Conservation (phyloP, 2,888 invertebrate species). For the Drosophila anomelani region DNA sequence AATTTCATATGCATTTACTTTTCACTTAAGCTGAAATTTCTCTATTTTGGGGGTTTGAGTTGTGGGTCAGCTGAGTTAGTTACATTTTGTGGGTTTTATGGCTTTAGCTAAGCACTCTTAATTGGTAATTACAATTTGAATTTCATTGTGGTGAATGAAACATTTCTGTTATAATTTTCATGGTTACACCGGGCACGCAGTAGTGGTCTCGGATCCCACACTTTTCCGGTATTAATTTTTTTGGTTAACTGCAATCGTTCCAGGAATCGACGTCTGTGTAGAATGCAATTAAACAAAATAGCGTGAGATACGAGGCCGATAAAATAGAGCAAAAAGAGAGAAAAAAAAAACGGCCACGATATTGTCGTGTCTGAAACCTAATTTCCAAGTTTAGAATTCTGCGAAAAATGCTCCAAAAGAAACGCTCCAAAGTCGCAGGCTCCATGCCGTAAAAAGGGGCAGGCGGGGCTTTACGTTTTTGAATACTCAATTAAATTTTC, state of each 20-base stretch:
- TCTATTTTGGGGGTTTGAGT: slow-evolving; percentile 5
- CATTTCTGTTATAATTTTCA: slow-evolving; percentile 54
- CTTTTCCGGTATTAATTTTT: slow-evolving; percentile 70
- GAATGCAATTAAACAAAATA: slow-evolving; percentile 80
- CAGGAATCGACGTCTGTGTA: slow-evolving; percentile 68
- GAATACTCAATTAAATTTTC: slow-evolving; percentile 79
- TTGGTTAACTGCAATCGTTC: slow-evolving; percentile 73
- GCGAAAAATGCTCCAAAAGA: slow-evolving; percentile 61
- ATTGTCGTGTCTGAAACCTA: slow-evolving; percentile 75
- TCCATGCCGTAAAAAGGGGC: neutral
- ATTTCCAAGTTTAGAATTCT: slow-evolving; percentile 81
- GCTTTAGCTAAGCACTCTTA: slow-evolving; percentile 53
- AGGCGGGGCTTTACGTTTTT: slow-evolving; percentile 68
- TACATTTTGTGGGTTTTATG: slow-evolving; percentile 49
- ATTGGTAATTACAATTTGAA: slow-evolving; percentile 71
- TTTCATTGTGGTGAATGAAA: slow-evolving; percentile 43
- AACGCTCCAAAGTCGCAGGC: slow-evolving; percentile 18
- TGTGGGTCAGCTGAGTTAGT: slow-evolving; percentile 39
- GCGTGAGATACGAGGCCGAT: slow-evolving; percentile 80
- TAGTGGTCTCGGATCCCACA: slow-evolving; percentile 19
- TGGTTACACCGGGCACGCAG: slow-evolving; percentile 26
- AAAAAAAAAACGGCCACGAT: slow-evolving; percentile 30
- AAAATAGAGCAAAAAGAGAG: slow-evolving; percentile 13
- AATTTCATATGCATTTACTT: slow-evolving; percentile 34
- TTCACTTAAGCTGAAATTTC: slow-evolving; percentile 26